Conservation (phyloP, 1,140 invertebrate species). For the Leptinotarsa undecemlineata region DNA sequence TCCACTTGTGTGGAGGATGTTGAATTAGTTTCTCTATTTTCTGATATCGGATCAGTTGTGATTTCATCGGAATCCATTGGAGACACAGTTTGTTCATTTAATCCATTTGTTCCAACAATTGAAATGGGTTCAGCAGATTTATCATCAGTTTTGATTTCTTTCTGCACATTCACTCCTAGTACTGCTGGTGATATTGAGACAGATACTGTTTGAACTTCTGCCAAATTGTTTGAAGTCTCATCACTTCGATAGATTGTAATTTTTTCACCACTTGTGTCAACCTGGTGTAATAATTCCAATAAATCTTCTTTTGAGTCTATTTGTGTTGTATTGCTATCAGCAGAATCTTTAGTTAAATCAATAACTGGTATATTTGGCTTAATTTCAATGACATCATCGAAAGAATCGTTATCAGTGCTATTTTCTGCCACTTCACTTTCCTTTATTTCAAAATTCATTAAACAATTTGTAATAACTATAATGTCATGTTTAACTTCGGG, state of each 20-base stretch:
- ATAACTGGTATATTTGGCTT: slow-evolving; percentile 16
- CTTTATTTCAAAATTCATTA: neutral
- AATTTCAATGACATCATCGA: slow-evolving; percentile 25
- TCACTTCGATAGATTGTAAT: slow-evolving; percentile 25
- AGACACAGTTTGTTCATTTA: no score
- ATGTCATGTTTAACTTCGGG: neutral
- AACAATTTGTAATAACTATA: no score
- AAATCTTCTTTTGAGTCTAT: neutral
- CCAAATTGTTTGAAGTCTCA: neutral
- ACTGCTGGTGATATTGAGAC: slow-evolving; percentile 1
- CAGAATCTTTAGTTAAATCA: slow-evolving; percentile 16
- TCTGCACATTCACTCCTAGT: neutral
- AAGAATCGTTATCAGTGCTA: neutral
- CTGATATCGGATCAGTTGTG: no score
- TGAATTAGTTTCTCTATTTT: no score
- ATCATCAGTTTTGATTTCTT: no score
- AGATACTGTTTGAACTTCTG: slow-evolving; percentile 21
- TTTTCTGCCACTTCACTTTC: neutral
- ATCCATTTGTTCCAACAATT: no score
- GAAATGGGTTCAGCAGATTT: no score
- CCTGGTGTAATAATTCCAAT: neutral
- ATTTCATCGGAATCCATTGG: no score
- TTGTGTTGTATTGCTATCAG: neutral
- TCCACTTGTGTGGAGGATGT: no score
- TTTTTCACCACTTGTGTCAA: neutral